Evolutionary conservation across 2,113 vertebrate species (phyloP).

Genomic region (Heliornis fulica): DNA sequence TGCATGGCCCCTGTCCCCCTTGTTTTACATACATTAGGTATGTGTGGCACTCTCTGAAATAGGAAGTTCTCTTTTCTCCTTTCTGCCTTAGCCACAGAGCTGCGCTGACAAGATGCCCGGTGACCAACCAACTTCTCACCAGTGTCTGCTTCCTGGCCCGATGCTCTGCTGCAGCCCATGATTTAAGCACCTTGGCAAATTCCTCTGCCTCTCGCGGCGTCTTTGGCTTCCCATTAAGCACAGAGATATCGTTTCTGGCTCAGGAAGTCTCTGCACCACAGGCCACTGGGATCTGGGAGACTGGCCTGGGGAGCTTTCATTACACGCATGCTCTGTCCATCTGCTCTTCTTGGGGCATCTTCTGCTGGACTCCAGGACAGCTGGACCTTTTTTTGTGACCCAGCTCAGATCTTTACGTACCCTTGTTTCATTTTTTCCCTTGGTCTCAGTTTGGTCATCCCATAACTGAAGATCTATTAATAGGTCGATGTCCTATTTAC

Average conservation of each 20-base stretch:
- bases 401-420: neutral
- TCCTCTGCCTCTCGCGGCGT: neutral
- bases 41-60: neutral
- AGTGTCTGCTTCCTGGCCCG: neutral
- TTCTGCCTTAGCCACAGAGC: neutral
- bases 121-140: neutral
- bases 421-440: neutral
- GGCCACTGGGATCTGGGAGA: neutral
- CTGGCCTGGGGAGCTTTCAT: neutral
- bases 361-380: neutral
- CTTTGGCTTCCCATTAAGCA: slow-evolving; percentile 8
- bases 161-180: neutral
- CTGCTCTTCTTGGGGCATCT: neutral
- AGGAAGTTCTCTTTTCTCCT: slow-evolving; percentile 8
- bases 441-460: neutral
- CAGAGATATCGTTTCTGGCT: neutral
- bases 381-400: neutral
- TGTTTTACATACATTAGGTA: neutral
- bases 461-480: neutral
- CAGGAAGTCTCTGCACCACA: neutral
- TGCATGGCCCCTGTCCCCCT: neutral
- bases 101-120: rapidly evolving
- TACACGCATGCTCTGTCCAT: rapidly evolving
- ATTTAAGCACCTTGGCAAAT: neutral
- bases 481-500: neutral